Evolutionary conservation across 2,113 vertebrate species (phyloP).

Genomic region (Saccopteryx bilineata): DNA sequence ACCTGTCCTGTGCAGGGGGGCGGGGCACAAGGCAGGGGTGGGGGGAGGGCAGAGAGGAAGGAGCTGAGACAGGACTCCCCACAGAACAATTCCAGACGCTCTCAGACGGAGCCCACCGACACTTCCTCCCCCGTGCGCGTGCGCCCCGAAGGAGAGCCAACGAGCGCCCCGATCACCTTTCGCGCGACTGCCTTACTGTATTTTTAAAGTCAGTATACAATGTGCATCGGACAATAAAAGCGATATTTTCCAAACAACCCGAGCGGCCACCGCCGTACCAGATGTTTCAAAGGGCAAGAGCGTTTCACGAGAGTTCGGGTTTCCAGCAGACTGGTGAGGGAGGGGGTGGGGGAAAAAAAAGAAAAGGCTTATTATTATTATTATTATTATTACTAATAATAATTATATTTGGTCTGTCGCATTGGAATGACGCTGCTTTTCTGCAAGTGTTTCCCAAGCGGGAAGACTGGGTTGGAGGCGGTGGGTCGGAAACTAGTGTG

Average conservation of each 20-base stretch:
- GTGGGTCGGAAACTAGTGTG: fast-evolving
- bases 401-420: background rate
- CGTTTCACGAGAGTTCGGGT: background rate
- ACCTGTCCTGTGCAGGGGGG: no score
- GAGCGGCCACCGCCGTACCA: background rate
- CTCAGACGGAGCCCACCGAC: background rate
- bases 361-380: no score
- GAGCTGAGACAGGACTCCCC: fast-evolving
- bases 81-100: background rate
- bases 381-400: no score
- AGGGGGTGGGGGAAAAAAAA: no score
- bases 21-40: no score
- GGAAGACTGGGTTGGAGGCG: background rate
- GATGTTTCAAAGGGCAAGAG: background rate
- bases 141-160: no score
- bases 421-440: fast-evolving
- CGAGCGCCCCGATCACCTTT: background rate
- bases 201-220: constrained; percentile 89
- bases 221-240: constrained; percentile 90
- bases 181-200: constrained; percentile 72
- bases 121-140: no score
- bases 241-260: constrained; percentile 85
- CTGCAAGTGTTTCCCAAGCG: no score
- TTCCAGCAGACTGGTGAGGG: no score
- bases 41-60: fast-evolving